A percentile compares a stretch with the other conserved stretches of the same genome.
These are phyloP conservation scores for Channa maculata DNA, from an alignment of 2,113 vertebrate genomes.

Conservation along the genomic window DNA sequence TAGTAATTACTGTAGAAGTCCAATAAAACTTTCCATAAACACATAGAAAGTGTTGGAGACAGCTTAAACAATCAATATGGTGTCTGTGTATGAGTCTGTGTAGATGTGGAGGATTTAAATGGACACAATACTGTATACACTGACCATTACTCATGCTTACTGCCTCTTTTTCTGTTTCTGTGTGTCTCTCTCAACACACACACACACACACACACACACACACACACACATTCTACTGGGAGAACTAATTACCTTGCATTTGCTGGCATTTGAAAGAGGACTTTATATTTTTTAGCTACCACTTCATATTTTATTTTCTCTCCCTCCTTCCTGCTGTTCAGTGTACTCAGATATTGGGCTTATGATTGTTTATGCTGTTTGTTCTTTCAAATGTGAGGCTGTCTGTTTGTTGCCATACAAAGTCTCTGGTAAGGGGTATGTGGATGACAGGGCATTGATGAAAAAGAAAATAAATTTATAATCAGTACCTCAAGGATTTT, in stretches of 20 bases:
- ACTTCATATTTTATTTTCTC: no score
- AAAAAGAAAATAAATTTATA: no score
- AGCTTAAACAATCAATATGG: not conserved
- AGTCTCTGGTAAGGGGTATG: not conserved
- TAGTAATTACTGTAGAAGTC: conserved; percentile 13
- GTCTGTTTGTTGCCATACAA: not conserved
- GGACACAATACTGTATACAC: not conserved
- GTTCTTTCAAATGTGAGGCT: not conserved
- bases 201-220: no score
- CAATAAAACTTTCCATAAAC: conserved; percentile 18
- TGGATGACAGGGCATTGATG: not conserved
- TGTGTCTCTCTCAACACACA: not conserved
- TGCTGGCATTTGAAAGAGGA: no score
- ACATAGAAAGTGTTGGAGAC: not conserved
- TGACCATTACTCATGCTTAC: no score
- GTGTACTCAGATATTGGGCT: not conserved
- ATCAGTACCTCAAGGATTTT: no score
- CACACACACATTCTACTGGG: no score
- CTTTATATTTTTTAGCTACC: no score
- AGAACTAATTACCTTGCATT: no score
- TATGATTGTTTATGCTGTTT: conserved; percentile 1
- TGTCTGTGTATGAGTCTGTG: not conserved
- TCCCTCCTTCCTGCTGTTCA: not conserved
- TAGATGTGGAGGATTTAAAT: conserved; percentile 6
- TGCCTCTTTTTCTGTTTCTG: no score